A percentile compares a stretch with the other conserved stretches of the same genome.
phyloP scores from a whole-genome alignment of 1,140 invertebrate genomes.

The Diabrotica virgifera region DNA sequence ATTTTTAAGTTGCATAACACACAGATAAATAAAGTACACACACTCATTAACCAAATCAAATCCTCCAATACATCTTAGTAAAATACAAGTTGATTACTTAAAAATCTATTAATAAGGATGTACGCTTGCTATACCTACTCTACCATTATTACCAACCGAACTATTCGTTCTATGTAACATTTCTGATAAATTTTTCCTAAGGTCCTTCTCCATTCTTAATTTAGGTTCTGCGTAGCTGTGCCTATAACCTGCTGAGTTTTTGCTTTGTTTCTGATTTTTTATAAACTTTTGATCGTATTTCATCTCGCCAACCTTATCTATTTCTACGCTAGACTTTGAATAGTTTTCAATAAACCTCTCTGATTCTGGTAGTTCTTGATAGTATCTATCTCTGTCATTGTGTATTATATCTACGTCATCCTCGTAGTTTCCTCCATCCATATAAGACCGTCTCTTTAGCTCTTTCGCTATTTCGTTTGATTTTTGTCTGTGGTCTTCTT shows the following conservation, averaged over 20 bases:
- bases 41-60: too few relatives aligned
- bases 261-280: slow-evolving; percentile 41
- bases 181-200: slow-evolving; percentile 40
- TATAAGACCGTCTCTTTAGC: slow-evolving; percentile 49
- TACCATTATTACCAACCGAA: slow-evolving; percentile 42
- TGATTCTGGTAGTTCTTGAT: slow-evolving; percentile 35
- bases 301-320: slow-evolving; percentile 33
- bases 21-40: too few relatives aligned
- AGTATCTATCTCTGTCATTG: slow-evolving; percentile 25
- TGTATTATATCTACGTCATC: slow-evolving; percentile 25
- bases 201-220: slow-evolving; percentile 34
- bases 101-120: slow-evolving; percentile 43
- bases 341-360: slow-evolving; percentile 34
- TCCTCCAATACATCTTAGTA: too few relatives aligned
- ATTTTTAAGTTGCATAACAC: too few relatives aligned
- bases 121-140: slow-evolving; percentile 48
- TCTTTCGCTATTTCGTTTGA: slow-evolving; percentile 51
- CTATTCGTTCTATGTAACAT: slow-evolving; percentile 46
- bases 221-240: slow-evolving; percentile 55
- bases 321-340: slow-evolving; percentile 37
- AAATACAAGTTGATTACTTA: too few relatives aligned
- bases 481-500: slow-evolving; percentile 48
- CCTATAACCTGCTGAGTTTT: slow-evolving; percentile 47
- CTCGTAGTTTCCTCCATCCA: slow-evolving; percentile 35
- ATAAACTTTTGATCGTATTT: slow-evolving; percentile 40